Evolutionary conservation across 2,797 vertebrate species (phyloP).

Genomic region (Oceanodroma leucorhoa): DNA sequence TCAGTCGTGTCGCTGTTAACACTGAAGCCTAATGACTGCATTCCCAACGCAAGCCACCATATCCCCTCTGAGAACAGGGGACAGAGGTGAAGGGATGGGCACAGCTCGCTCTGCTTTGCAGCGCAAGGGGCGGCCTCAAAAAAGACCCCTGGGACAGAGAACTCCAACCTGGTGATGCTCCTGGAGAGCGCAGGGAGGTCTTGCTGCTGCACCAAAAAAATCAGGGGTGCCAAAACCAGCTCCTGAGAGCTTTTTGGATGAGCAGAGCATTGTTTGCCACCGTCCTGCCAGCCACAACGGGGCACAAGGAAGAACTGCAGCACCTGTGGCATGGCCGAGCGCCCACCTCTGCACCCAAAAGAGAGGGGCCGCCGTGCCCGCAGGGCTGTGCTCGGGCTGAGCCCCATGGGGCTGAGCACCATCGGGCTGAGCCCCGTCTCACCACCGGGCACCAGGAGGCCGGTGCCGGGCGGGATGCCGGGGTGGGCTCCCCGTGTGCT

Average conservation of each 20-base stretch:
- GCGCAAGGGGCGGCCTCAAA: not conserved
- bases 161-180: rapidly evolving
- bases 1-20: not conserved
- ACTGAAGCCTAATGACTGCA: not conserved
- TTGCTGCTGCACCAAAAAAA: no score
- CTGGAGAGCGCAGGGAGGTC: rapidly evolving
- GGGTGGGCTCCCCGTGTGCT: rapidly evolving
- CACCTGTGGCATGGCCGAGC: rapidly evolving
- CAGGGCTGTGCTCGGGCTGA: not conserved
- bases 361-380: not conserved
- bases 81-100: rapidly evolving
- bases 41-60: not conserved
- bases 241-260: not conserved
- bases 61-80: not conserved
- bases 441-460: rapidly evolving
- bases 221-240: not conserved
- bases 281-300: rapidly evolving
- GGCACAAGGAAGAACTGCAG: not conserved
- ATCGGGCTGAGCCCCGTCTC: rapidly evolving
- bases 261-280: not conserved
- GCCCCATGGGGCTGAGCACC: no score
- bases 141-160: not conserved
- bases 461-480: rapidly evolving
- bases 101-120: not conserved
- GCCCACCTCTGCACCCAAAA: not conserved